Conservation (phyloP, 2,888 invertebrate species). For the Smittia sp. region DNA sequence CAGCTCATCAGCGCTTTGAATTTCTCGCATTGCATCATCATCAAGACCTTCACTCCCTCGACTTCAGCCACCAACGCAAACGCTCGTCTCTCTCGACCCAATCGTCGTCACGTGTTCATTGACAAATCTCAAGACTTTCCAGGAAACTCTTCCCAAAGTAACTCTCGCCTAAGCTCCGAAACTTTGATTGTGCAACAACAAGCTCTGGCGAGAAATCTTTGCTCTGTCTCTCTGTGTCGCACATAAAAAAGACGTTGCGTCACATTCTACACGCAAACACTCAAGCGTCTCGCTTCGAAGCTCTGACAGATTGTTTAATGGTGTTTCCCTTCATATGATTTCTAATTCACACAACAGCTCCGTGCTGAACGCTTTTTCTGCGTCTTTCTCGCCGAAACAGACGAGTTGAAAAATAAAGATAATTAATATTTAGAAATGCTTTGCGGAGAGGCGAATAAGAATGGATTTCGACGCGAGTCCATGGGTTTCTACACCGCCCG, state of each 20-base stretch:
- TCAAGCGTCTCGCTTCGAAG: neutral
- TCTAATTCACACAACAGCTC: constrained; percentile 13
- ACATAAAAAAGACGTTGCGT: constrained; percentile 33
- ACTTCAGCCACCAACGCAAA: no score
- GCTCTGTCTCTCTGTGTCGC: neutral
- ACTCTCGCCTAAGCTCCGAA: no score
- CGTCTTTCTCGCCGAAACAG: constrained; percentile 1
- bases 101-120: no score
- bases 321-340: constrained; percentile 18
- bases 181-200: neutral
- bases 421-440: constrained; percentile 24
- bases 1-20: no score
- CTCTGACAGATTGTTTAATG: neutral
- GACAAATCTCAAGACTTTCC: no score
- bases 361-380: constrained; percentile 4
- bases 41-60: no score
- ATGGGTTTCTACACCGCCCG: constrained; percentile 6
- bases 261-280: constrained; percentile 12
- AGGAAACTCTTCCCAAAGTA: no score
- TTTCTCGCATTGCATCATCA: no score
- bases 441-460: neutral
- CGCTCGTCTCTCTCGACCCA: no score
- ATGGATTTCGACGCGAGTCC: neutral
- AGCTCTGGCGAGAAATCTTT: neutral
- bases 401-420: constrained; percentile 17